Conservation (phyloP, 2,888 invertebrate species). For the Odontomyia ornata region DNA sequence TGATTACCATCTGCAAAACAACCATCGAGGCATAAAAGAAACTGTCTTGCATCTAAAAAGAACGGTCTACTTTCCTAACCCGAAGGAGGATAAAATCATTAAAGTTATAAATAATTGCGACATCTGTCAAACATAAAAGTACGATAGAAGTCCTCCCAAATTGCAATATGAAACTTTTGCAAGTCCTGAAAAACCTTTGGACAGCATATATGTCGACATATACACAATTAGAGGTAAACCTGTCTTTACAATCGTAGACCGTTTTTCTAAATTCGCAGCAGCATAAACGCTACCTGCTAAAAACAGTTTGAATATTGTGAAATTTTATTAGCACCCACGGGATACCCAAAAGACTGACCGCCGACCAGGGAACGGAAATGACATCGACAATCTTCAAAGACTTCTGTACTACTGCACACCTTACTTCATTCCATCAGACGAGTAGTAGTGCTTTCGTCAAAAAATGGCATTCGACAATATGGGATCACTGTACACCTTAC, state of each 20-base stretch:
- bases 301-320: too few relatives aligned
- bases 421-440: too few relatives aligned
- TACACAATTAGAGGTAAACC: too few relatives aligned
- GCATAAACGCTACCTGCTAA: conserved; percentile 41
- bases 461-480: too few relatives aligned
- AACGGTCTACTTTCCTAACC: conserved; percentile 49
- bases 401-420: conserved; percentile 48
- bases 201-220: conserved; percentile 20
- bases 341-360: conserved; percentile 42
- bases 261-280: too few relatives aligned
- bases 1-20: conserved; percentile 49
- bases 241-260: too few relatives aligned
- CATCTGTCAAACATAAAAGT: conserved; percentile 45
- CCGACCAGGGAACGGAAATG: conserved; percentile 47
- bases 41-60: conserved; percentile 50
- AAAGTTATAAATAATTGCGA: conserved; percentile 49
- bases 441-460: too few relatives aligned
- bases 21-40: conserved; percentile 51
- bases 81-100: conserved; percentile 51
- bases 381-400: conserved; percentile 46
- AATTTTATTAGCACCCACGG: too few relatives aligned
- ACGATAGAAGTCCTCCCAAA: conserved; percentile 47
- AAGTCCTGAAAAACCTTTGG: conserved; percentile 2
- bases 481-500: conserved; percentile 44
- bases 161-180: not conserved